Conservation (phyloP, 2,797 vertebrate species). For the Semotilus atromaculatus region DNA sequence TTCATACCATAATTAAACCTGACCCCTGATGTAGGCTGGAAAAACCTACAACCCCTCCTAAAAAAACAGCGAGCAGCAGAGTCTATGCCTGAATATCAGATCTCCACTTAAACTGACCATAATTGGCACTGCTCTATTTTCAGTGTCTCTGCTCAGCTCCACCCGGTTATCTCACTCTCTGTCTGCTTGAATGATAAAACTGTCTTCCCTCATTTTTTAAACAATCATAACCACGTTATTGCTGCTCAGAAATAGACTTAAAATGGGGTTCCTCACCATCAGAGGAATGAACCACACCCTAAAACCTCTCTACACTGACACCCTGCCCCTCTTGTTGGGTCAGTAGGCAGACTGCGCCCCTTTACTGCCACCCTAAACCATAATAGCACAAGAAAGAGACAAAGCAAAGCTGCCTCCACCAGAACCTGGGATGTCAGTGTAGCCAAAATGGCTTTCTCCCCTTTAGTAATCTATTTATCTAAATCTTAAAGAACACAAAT, state of each 20-base stretch:
- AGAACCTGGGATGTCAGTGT: slow-evolving; percentile 45
- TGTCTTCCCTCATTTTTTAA: slow-evolving; percentile 53
- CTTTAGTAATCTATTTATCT: not conserved
- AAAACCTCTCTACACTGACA: slow-evolving; percentile 39
- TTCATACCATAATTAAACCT: slow-evolving; percentile 14
- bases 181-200: slow-evolving; percentile 36
- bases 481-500: not conserved
- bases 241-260: slow-evolving; percentile 45
- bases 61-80: slow-evolving; percentile 19
- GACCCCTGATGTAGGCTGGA: not conserved
- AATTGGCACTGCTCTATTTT: slow-evolving; percentile 51
- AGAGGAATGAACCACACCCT: slow-evolving; percentile 32
- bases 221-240: slow-evolving; percentile 54
- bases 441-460: slow-evolving; percentile 11
- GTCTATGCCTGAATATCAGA: slow-evolving; percentile 35
- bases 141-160: slow-evolving; percentile 39
- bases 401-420: not conserved
- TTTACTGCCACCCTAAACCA: slow-evolving; percentile 64
- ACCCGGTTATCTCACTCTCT: slow-evolving; percentile 44
- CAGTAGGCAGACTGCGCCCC: slow-evolving; percentile 52
- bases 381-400: slow-evolving; percentile 54
- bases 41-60: slow-evolving; percentile 26
- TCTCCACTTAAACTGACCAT: slow-evolving; percentile 51
- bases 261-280: slow-evolving; percentile 34
- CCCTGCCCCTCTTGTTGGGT: slow-evolving; percentile 29